Conservation (phyloP, 1,140 invertebrate genomes). For the Zaprionus taronus region DNA sequence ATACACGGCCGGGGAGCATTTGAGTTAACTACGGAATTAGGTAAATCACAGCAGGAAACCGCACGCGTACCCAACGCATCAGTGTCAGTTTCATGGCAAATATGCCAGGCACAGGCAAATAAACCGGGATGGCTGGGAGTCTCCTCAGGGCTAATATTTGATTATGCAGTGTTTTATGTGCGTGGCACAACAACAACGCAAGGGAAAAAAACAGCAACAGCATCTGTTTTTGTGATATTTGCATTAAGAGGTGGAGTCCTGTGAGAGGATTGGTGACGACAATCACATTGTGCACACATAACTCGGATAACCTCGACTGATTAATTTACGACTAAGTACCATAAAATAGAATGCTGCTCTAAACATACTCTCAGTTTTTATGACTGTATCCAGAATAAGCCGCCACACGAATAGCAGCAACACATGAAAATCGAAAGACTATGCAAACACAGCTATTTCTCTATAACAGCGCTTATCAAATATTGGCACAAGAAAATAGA, state of each 20-base stretch:
- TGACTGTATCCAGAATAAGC: constrained; percentile 18
- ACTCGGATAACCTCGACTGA: constrained; percentile 17
- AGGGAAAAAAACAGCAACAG: constrained; percentile 12
- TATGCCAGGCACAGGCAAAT: constrained; percentile 74
- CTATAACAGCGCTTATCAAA: constrained; percentile 27
- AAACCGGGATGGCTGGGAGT: constrained; percentile 43
- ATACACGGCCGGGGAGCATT: constrained; percentile 39
- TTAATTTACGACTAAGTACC: constrained; percentile 61
- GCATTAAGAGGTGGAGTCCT: constrained; percentile 19
- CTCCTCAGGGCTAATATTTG: constrained; percentile 67
- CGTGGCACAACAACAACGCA: constrained; percentile 35
- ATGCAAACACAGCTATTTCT: constrained; percentile 19
- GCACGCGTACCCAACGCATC: constrained; percentile 49
- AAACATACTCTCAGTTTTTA: constrained; percentile 41
- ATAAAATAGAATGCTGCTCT: constrained; percentile 48
- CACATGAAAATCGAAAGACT: neutral
- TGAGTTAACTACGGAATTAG: constrained; percentile 34
- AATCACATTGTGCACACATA: constrained; percentile 1
- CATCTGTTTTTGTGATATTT: constrained; percentile 40
- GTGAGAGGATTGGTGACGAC: constrained; percentile 3
- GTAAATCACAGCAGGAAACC: constrained; percentile 64
- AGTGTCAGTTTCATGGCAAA: constrained; percentile 71
- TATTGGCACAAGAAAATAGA: constrained; percentile 35
- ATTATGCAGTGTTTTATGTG: constrained; percentile 79
- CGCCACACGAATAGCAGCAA: neutral